phyloP scores from a whole-genome alignment of 2,113 vertebrate species.

The Embiotoca jacksoni region DNA sequence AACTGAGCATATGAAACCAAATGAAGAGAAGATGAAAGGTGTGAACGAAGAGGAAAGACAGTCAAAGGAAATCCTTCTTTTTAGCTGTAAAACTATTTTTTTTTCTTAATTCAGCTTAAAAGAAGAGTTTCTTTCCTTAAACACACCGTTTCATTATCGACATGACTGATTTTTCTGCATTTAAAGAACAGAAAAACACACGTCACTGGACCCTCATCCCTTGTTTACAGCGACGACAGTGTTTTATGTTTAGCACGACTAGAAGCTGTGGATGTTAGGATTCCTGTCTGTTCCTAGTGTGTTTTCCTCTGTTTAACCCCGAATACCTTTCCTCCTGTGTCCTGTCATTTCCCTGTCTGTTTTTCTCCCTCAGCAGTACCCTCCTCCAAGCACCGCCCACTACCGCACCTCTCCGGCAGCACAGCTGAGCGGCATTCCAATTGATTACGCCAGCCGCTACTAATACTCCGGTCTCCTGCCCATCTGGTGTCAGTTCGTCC shows the following conservation, averaged over 20 bases:
- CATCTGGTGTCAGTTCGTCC: no score
- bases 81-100: constrained; percentile 8
- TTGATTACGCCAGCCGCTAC: no score
- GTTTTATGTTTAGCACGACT: constrained; percentile 18
- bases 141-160: background rate
- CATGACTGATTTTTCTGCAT: background rate
- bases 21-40: constrained; percentile 31
- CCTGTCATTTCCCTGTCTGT: no score
- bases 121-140: constrained; percentile 12
- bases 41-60: constrained; percentile 11
- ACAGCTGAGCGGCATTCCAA: no score
- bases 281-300: no score
- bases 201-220: background rate
- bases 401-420: no score
- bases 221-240: constrained; percentile 9
- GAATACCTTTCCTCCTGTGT: no score
- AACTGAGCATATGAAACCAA: constrained; percentile 39
- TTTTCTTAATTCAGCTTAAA: constrained; percentile 18
- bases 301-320: no score
- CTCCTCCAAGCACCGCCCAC: no score
- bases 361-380: no score
- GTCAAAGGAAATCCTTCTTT: constrained; percentile 23
- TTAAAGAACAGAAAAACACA: constrained; percentile 12
- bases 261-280: no score
- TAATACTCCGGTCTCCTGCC: no score